These are phyloP conservation scores for Macrobrachium rosenbergii DNA, from an alignment of 1,140 invertebrate species.

Conservation along the genomic window DNA sequence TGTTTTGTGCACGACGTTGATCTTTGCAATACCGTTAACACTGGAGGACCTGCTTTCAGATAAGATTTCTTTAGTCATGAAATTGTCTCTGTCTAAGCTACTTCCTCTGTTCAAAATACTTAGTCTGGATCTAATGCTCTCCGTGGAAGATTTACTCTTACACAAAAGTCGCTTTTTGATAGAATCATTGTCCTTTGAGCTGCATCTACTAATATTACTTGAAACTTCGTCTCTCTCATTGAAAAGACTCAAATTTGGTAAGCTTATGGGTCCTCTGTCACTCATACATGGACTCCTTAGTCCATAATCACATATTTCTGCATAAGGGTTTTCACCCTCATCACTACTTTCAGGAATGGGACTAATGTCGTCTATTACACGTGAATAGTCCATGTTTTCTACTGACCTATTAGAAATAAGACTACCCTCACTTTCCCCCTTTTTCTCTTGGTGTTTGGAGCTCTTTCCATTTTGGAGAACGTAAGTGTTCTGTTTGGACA, in stretches of 20 bases:
- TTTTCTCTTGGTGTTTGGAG: constrained; percentile 45
- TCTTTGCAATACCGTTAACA: too few relatives aligned
- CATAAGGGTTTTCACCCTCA: constrained; percentile 32
- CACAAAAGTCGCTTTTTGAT: constrained; percentile 19
- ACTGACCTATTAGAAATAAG: constrained; percentile 33
- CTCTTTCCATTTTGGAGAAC: constrained; percentile 51
- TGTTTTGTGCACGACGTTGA: too few relatives aligned
- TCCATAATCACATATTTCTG: constrained; percentile 45
- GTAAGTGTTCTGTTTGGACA: constrained; percentile 56
- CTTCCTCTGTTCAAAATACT: background rate
- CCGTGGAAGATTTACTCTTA: constrained; percentile 15
- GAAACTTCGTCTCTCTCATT: constrained; percentile 23
- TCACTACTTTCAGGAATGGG: constrained; percentile 45
- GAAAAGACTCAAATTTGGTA: constrained; percentile 41
- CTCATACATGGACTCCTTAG: background rate
- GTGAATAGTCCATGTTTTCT: constrained; percentile 53
- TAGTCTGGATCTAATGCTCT: constrained; percentile 24
- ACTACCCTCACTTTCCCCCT: constrained; percentile 45
- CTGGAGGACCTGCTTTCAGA: too few relatives aligned
- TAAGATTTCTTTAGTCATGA: too few relatives aligned
- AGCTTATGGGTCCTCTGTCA: constrained; percentile 34
- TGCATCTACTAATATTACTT: constrained; percentile 18
- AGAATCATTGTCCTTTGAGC: constrained; percentile 9
- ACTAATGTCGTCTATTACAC: constrained; percentile 50
- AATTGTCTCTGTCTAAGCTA: background rate